These are phyloP conservation scores for Megastigmus dorsalis DNA, from an alignment of 2,888 invertebrate species.

Conservation along the genomic window DNA sequence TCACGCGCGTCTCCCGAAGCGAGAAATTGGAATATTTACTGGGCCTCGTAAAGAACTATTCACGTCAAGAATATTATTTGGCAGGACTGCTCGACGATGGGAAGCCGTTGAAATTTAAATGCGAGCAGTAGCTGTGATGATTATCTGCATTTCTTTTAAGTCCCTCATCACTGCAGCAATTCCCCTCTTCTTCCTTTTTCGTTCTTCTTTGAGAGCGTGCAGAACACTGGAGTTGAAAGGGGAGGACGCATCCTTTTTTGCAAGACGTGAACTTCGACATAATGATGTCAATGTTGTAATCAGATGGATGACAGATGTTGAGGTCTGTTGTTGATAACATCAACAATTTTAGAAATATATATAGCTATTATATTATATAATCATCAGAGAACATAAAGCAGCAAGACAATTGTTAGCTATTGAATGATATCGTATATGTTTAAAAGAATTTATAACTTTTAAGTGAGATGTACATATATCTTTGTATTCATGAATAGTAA, in stretches of 20 bases:
- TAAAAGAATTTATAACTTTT: too few species aligned
- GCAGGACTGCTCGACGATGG: not conserved
- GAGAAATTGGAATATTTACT: conserved; percentile 50
- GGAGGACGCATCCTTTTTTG: conserved; percentile 56
- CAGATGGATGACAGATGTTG: too few species aligned
- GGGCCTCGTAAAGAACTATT: conserved; percentile 1
- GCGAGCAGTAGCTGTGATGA: not conserved
- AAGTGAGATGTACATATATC: too few species aligned
- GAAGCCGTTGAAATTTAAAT: conserved; percentile 40
- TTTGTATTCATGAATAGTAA: too few species aligned
- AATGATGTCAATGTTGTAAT: too few species aligned
- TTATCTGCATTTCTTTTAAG: conserved; percentile 1
- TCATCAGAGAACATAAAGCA: too few species aligned
- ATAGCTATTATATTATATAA: too few species aligned
- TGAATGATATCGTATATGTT: too few species aligned
- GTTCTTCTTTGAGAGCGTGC: not conserved
- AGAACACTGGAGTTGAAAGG: not conserved
- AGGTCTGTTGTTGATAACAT: too few species aligned
- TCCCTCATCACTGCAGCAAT: not conserved
- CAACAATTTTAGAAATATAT: too few species aligned
- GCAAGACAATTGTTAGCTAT: too few species aligned
- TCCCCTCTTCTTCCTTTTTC: not conserved
- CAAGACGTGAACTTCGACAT: too few species aligned
- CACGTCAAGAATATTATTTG: conserved; percentile 15
- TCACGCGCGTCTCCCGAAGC: not conserved